Evolutionary conservation across 1,140 invertebrate genomes (phyloP).

Genomic region (Sitophilus oryzae): DNA sequence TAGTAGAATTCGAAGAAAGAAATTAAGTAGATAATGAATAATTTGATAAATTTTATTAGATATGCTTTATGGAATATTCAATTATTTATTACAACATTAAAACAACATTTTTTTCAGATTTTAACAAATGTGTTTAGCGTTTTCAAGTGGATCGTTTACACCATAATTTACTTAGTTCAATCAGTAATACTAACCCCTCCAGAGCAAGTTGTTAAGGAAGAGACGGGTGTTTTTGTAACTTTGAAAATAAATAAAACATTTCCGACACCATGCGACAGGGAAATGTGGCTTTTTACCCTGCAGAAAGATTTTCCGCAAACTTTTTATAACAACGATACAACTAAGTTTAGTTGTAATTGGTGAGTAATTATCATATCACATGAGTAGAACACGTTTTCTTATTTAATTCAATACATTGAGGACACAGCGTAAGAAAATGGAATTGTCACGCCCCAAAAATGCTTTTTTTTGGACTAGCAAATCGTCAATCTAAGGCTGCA

Average conservation of each 20-base stretch:
- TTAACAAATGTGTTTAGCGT: slow-evolving; percentile 23
- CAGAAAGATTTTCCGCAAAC: slow-evolving; percentile 24
- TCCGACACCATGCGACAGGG: slow-evolving; percentile 71
- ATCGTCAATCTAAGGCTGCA: too few species aligned
- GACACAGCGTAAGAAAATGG: too few species aligned
- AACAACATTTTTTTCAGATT: slow-evolving; percentile 11
- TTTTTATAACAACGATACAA: slow-evolving; percentile 21
- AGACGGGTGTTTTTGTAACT: slow-evolving; percentile 37
- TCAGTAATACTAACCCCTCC: slow-evolving; percentile 5
- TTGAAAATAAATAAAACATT: slow-evolving; percentile 51
- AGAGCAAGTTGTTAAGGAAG: slow-evolving; percentile 31
- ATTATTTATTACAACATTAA: too few species aligned
- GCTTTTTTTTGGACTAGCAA: too few species aligned
- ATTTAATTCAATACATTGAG: too few species aligned
- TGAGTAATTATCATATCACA: too few species aligned
- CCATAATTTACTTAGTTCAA: slow-evolving; percentile 25
- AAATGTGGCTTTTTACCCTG: slow-evolving; percentile 47
- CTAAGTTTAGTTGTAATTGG: slow-evolving; percentile 33
- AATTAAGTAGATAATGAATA: too few species aligned
- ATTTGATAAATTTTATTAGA: too few species aligned
- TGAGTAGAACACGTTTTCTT: too few species aligned
- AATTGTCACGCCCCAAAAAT: too few species aligned
- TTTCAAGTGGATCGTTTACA: slow-evolving; percentile 17
- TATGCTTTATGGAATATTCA: too few species aligned
- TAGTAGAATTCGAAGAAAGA: too few species aligned